Conservation (phyloP, 92 coral and sea anemone genomes). For the Blastomussa wellsi region DNA sequence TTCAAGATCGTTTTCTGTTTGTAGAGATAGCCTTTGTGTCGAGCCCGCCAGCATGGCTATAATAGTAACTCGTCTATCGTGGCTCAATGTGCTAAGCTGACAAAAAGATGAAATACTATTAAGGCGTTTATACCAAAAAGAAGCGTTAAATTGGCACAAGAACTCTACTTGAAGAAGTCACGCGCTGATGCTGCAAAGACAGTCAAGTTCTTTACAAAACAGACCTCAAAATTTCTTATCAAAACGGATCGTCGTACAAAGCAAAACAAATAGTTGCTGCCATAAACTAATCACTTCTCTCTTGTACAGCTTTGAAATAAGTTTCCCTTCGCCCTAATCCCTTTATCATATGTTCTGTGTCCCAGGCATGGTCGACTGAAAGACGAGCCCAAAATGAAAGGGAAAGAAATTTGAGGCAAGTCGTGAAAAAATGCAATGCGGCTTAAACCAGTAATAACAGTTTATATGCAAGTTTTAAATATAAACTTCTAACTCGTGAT, state of each 20-base stretch:
- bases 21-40: slow-evolving; percentile 29
- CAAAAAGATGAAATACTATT: background rate
- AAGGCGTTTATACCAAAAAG: background rate
- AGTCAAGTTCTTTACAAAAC: background rate
- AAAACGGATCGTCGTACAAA: background rate
- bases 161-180: background rate
- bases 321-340: background rate
- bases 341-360: slow-evolving; percentile 29
- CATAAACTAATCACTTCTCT: background rate
- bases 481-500: background rate
- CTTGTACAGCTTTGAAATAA: background rate
- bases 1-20: background rate
- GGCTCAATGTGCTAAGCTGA: slow-evolving; percentile 23
- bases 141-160: background rate
- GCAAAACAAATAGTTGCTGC: background rate
- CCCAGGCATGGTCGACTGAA: slow-evolving; percentile 9
- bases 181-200: background rate
- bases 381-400: slow-evolving; percentile 8
- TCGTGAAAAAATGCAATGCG: slow-evolving; percentile 14
- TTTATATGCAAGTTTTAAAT: background rate
- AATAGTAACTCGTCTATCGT: slow-evolving; percentile 5
- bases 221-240: background rate
- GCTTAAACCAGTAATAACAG: slow-evolving; percentile 13
- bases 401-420: background rate
- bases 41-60: slow-evolving; percentile 5